Conservation (phyloP, 1,140 invertebrate genomes). For the Melipona quadrifasciata region DNA sequence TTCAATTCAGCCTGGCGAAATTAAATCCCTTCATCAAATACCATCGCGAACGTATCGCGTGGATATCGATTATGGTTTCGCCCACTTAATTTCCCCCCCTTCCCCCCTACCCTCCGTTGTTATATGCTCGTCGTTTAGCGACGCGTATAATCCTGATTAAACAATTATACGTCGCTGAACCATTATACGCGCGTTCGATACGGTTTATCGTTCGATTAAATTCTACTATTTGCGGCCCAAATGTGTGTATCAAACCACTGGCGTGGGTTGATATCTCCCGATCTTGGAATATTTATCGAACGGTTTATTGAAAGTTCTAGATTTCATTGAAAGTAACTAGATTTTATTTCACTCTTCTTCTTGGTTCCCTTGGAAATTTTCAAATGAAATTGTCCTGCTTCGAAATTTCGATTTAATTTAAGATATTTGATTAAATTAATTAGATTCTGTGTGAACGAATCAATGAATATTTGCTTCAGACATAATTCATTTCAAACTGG, state of each 20-base stretch:
- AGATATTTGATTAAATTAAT: too few relatives aligned
- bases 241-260: background rate
- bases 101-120: too few relatives aligned
- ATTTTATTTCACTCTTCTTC: too few relatives aligned
- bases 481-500: too few relatives aligned
- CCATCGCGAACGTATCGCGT: background rate
- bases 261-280: background rate
- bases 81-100: background rate
- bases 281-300: background rate
- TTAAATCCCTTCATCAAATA: slow-evolving; percentile 2
- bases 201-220: slow-evolving; percentile 8
- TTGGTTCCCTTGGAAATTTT: too few relatives aligned
- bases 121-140: background rate
- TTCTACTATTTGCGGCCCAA: background rate
- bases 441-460: too few relatives aligned
- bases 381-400: too few relatives aligned
- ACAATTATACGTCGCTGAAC: background rate
- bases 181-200: background rate
- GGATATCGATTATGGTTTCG: background rate
- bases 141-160: background rate
- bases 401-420: too few relatives aligned
- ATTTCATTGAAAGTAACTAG: too few relatives aligned
- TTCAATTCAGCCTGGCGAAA: slow-evolving; percentile 30
- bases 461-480: too few relatives aligned
- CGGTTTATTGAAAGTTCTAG: too few relatives aligned